Evolutionary conservation across 1,140 invertebrate species (phyloP).

Genomic region (Lasioglossum albipes): DNA sequence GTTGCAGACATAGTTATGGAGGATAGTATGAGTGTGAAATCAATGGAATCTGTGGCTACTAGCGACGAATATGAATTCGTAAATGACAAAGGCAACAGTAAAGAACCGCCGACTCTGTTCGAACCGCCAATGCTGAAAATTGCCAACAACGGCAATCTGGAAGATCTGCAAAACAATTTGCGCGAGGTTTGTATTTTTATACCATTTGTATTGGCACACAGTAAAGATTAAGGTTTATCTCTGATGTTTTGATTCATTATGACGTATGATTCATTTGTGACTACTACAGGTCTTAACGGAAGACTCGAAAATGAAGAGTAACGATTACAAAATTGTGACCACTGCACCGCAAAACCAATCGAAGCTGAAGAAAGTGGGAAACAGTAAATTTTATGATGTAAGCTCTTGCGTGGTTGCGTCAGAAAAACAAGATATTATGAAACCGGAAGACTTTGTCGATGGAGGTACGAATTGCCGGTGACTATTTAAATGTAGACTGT

Average conservation of each 20-base stretch:
- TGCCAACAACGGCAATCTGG: constrained; percentile 86
- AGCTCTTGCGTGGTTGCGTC: constrained; percentile 75
- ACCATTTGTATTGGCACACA: neutral
- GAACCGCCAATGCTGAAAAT: constrained; percentile 87
- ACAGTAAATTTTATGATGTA: constrained; percentile 79
- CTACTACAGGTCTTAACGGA: constrained; percentile 73
- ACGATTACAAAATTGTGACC: constrained; percentile 65
- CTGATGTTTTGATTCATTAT: neutral
- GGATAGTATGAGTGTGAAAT: constrained; percentile 88
- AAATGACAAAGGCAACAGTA: constrained; percentile 74
- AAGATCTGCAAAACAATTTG: constrained; percentile 87
- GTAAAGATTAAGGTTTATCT: neutral
- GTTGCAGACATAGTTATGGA: constrained; percentile 83
- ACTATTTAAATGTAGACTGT: neutral
- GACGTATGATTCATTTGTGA: constrained; percentile 11
- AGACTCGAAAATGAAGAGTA: constrained; percentile 77
- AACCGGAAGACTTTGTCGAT: constrained; percentile 86
- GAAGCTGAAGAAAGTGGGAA: constrained; percentile 74
- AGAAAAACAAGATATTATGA: constrained; percentile 89
- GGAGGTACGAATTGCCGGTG: constrained; percentile 80
- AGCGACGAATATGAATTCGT: constrained; percentile 93
- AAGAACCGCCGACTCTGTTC: constrained; percentile 71
- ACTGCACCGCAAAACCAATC: constrained; percentile 51
- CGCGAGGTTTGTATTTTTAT: constrained; percentile 81
- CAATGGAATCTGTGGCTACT: constrained; percentile 89